Evolutionary conservation across 2,113 vertebrate genomes (phyloP).

Genomic region (Zapornia atra): DNA sequence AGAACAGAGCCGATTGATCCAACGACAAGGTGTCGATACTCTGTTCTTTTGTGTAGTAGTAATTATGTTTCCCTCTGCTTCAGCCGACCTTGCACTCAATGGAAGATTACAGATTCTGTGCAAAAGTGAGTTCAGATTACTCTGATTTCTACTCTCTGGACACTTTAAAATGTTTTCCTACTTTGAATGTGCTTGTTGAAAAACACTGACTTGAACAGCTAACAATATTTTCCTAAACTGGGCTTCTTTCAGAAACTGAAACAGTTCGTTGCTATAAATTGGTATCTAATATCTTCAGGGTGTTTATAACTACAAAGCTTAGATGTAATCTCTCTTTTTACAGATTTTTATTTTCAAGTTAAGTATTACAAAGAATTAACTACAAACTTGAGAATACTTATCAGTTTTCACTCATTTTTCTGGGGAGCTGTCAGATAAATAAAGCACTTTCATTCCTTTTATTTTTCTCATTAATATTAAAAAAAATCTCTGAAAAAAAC

Average conservation of each 20-base stretch:
- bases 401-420: neutral
- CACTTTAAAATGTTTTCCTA: neutral
- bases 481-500: neutral
- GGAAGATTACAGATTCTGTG: neutral
- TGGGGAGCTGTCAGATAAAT: neutral
- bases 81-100: neutral
- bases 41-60: neutral
- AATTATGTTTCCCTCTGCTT: neutral
- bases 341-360: neutral
- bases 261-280: neutral
- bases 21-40: constrained; percentile 9
- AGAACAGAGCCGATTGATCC: neutral
- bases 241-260: neutral
- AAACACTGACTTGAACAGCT: neutral
- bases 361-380: constrained; percentile 42
- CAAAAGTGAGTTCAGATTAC: neutral
- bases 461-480: constrained; percentile 17
- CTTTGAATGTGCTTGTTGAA: neutral
- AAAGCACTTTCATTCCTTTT: neutral
- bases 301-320: constrained; percentile 40
- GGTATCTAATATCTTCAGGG: constrained; percentile 26
- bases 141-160: neutral
- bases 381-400: neutral
- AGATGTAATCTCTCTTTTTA: constrained; percentile 9
- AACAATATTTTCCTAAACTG: neutral